Base-by-base conservation (phyloP, 1,140 invertebrate genomes). In the Sesamia nonagrioides region DNA sequence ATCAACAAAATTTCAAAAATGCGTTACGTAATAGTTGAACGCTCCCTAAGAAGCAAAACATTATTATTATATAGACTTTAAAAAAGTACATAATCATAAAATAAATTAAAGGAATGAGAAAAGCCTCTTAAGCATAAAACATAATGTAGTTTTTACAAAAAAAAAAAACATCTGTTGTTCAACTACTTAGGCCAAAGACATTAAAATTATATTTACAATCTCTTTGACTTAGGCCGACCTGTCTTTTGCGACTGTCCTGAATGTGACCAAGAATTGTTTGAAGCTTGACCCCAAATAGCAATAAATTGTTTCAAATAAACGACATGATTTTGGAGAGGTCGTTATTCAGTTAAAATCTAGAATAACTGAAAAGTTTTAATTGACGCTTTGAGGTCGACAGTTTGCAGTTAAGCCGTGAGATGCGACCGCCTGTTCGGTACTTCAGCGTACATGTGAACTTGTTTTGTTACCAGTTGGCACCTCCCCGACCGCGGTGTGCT, bases 281-380 rank as follows among this genome's bases (percentile, higher is more conserved):
- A 35, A 52, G 66, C 5, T 72, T 56, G 33, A 72, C 18, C 27
- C 35, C 27, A 7, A 63, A 66, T 7, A 21, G 37, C 42, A 69
- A 69, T 69, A 50, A 69, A 48, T 48, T 69, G 18, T 48, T 0
- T 45, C 11, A 33, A 50, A 69, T 33, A 50, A 48, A 69, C 42
- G 66, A 72, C n/a, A 33, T 54, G 50, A 42, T n/a, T 42, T 13
- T 9, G 50, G 6, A 73, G 18, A 1, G 54, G 40, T 40, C 50
- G 50, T 71, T 71, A 71, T 37, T 54, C 68, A 17, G 56, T 75
- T 75, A 60, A 74, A 58, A 60, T 18, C 72, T 60, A 76, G 45
- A 66, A 75, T 73, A 71, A 78, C 73, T 48, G 60, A 68, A 77
- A 89, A 86, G 81, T 88, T 90, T 86, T 86, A 90, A 89, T 84